phyloP scores from a whole-genome alignment of 2,888 invertebrate genomes.

The Teleiodes luculella region DNA sequence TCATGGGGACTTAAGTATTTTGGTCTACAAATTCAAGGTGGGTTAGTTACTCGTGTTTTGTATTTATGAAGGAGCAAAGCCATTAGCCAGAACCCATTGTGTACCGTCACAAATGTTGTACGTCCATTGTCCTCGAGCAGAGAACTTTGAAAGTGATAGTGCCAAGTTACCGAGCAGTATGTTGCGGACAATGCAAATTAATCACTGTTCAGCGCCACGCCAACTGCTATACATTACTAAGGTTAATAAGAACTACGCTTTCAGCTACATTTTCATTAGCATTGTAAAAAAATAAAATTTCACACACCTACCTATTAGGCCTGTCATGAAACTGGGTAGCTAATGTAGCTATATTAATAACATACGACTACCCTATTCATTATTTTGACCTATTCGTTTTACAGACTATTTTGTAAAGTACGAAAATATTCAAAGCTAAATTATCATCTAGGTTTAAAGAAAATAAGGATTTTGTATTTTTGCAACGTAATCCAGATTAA shows the following conservation, averaged over 20 bases:
- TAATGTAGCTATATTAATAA: too few species aligned
- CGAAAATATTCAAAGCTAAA: too few species aligned
- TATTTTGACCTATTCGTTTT: too few species aligned
- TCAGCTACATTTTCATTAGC: neutral
- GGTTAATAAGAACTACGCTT: neutral
- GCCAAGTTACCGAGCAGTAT: slow-evolving; percentile 9
- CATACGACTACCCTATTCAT: slow-evolving; percentile 28
- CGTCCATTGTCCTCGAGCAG: neutral
- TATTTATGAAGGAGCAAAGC: slow-evolving; percentile 43
- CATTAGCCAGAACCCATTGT: slow-evolving; percentile 55
- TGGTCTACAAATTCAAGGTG: neutral
- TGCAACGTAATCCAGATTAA: neutral
- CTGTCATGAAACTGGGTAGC: slow-evolving; percentile 26
- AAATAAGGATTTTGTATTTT: neutral
- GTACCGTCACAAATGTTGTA: slow-evolving; percentile 44
- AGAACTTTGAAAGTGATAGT: slow-evolving; percentile 11
- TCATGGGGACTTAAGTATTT: neutral
- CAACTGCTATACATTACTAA: neutral
- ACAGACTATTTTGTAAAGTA: too few species aligned
- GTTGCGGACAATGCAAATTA: slow-evolving; percentile 13
- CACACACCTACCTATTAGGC: neutral
- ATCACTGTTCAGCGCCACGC: slow-evolving; percentile 1
- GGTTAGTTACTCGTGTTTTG: neutral
- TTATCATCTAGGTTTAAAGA: neutral
- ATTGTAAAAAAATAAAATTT: slow-evolving; percentile 3